Percentiles rank a stretch among this genome's conserved stretches.
phyloP scores from a whole-genome alignment of 2,113 vertebrate species.

The Crotophaga sulcirostris region DNA sequence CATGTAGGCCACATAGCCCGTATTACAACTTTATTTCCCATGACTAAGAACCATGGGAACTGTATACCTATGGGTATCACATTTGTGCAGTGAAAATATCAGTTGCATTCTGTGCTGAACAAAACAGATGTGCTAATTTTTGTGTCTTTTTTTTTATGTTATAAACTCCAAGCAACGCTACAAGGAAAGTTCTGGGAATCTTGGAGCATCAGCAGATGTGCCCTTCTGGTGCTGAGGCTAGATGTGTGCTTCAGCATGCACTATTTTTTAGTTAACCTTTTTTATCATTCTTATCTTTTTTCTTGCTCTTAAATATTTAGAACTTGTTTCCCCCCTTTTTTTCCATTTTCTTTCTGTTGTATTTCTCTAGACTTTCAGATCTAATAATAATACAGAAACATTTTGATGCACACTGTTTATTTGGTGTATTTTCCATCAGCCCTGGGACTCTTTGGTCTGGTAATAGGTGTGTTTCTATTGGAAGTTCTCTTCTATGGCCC shows the following conservation, averaged over 20 bases:
- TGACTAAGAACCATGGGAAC: not conserved
- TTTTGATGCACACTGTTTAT: not conserved
- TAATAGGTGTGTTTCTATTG: not conserved
- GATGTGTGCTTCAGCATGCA: not conserved
- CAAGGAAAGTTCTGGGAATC: not conserved
- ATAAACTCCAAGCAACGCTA: not conserved
- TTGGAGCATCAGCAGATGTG: not conserved
- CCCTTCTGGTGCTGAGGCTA: not conserved
- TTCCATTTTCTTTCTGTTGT: not conserved
- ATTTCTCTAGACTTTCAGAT: not conserved
- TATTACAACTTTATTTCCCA: not conserved
- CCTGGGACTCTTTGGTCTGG: not conserved
- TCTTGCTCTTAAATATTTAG: not conserved
- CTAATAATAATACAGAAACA: not conserved
- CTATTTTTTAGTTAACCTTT: not conserved
- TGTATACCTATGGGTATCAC: fast-evolving
- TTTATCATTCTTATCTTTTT: not conserved
- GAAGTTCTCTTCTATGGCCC: not conserved
- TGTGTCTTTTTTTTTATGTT: not conserved
- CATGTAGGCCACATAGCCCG: no score
- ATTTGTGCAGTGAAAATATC: not conserved
- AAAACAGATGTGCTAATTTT: not conserved
- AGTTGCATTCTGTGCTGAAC: not conserved
- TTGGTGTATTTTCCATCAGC: not conserved
- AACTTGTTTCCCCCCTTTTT: not conserved